Conservation (phyloP, 1,140 invertebrate species). For the Colletes gigas region DNA sequence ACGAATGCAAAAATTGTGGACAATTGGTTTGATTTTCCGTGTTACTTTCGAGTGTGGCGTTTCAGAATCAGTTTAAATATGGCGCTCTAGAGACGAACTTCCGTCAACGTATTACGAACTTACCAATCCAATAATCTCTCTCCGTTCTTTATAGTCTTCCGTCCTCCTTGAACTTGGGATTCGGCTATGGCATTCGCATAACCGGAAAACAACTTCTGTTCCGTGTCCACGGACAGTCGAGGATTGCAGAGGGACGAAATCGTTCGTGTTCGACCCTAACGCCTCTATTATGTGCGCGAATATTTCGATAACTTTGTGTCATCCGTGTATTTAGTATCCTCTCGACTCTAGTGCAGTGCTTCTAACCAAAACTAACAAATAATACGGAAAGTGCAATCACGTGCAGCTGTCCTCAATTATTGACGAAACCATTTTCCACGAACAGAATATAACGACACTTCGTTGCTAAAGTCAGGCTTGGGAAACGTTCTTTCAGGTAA, state of each 20-base stretch:
- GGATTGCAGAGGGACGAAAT: not conserved
- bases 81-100: slow-evolving; percentile 5
- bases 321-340: not conserved
- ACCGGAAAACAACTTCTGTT: slow-evolving; percentile 20
- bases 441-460: not conserved
- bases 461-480: not conserved
- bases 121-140: not conserved
- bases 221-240: not conserved
- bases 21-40: not conserved
- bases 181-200: not conserved
- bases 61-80: not conserved
- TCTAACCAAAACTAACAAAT: not conserved
- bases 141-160: not conserved
- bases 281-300: not conserved
- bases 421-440: not conserved
- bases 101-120: not conserved
- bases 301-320: not conserved
- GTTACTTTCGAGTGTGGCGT: too few relatives aligned
- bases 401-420: not conserved
- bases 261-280: not conserved
- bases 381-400: slow-evolving; percentile 22
- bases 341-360: slow-evolving; percentile 17
- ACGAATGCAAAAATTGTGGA: not conserved
- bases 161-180: slow-evolving; percentile 4
- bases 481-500: slow-evolving; percentile 38